phyloP scores from a whole-genome alignment of 2,888 invertebrate species.

The Leptarthrus brevirostris region DNA sequence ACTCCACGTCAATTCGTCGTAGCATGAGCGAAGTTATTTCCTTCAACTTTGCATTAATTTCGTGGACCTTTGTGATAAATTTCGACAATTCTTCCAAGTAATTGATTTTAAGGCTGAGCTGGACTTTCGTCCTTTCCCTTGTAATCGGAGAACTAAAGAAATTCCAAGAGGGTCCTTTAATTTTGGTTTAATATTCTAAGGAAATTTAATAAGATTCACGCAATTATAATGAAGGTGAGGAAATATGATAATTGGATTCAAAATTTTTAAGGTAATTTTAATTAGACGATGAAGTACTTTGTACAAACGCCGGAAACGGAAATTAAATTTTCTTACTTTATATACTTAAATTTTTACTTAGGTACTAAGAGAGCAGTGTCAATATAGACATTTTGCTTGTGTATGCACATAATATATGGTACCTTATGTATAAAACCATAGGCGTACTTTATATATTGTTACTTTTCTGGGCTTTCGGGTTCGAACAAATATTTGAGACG shows the following conservation, averaged over 20 bases:
- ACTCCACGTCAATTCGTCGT: slow-evolving; percentile 19
- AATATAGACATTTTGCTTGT: too few relatives aligned
- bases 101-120: slow-evolving; percentile 35
- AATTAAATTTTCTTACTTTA: too few relatives aligned
- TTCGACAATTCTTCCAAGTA: slow-evolving; percentile 39
- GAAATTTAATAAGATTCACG: slow-evolving; percentile 7
- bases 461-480: too few relatives aligned
- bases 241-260: neutral
- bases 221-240: neutral
- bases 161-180: neutral
- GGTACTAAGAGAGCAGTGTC: too few relatives aligned
- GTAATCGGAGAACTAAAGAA: slow-evolving; percentile 7
- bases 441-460: too few relatives aligned
- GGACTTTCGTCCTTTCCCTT: neutral
- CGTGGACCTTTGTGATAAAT: slow-evolving; percentile 40
- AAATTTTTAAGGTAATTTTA: neutral
- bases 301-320: too few relatives aligned
- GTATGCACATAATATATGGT: too few relatives aligned
- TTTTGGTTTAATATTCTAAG: neutral
- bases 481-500: too few relatives aligned
- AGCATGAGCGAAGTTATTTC: neutral
- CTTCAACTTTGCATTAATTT: slow-evolving; percentile 40
- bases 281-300: too few relatives aligned
- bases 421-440: too few relatives aligned
- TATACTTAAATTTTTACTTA: too few relatives aligned